A percentile compares a stretch with the other conserved stretches of the same genome.
Conservation (phyloP, 2,113 vertebrate species). For the Tetraodon nigroviridis region DNA sequence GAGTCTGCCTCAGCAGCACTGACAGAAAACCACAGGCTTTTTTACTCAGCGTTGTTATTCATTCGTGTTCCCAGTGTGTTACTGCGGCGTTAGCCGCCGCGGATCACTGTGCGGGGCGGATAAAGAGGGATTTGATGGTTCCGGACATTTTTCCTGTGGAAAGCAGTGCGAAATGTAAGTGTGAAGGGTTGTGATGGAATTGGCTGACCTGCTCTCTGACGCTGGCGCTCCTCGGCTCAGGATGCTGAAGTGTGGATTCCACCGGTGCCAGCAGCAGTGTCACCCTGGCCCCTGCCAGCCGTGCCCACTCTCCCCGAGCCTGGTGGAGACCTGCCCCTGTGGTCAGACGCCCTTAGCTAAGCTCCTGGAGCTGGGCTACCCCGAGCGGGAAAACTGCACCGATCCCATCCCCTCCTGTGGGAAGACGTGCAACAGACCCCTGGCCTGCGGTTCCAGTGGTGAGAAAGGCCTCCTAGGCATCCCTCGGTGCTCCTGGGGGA, state of each 20-base stretch:
- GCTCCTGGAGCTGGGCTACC: conserved; percentile 86
- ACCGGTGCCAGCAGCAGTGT: conserved; percentile 84
- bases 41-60: too few species aligned
- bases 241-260: conserved; percentile 86
- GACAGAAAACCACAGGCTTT: too few species aligned
- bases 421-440: conserved; percentile 89
- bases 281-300: conserved; percentile 83
- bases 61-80: conserved; percentile 71
- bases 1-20: conserved; percentile 30
- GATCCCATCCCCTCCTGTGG: conserved; percentile 92
- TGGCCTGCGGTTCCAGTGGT: conserved; percentile 90
- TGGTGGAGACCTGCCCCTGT: conserved; percentile 87
- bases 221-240: conserved; percentile 34
- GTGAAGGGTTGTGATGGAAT: background rate
- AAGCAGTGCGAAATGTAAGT: conserved; percentile 91
- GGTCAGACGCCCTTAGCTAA: conserved; percentile 87
- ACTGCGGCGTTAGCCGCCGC: conserved; percentile 82
- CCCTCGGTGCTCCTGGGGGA: too few species aligned
- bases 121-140: conserved; percentile 79
- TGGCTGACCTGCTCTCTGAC: background rate
- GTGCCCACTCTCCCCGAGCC: conserved; percentile 82
- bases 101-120: conserved; percentile 86
- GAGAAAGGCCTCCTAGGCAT: conserved; percentile 22
- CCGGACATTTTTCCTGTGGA: conserved; percentile 86
- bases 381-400: conserved; percentile 81